Evolutionary conservation across 2,888 invertebrate genomes (phyloP).

Genomic region (Amaurobius ferox): DNA sequence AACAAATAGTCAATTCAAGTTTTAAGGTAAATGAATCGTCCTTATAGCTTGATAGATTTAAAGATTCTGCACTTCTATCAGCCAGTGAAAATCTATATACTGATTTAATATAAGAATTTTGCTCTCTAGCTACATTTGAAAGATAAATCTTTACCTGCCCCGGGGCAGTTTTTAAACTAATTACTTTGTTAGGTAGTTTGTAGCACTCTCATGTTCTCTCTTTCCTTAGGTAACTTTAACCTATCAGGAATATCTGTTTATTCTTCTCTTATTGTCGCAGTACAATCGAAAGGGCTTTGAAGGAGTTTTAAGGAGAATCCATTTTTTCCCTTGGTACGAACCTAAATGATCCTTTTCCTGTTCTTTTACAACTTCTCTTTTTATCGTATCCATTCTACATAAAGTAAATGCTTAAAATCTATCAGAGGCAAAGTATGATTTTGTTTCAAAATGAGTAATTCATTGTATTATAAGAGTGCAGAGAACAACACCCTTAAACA

Average conservation of each 20-base stretch:
- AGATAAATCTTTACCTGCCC: conserved; percentile 60
- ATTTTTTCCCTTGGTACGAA: neutral
- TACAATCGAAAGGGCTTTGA: conserved; percentile 13
- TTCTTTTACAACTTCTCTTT: neutral
- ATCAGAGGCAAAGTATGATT: neutral
- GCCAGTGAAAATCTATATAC: conserved; percentile 39
- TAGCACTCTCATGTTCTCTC: conserved; percentile 60
- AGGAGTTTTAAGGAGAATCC: neutral
- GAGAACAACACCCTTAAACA: conserved; percentile 4
- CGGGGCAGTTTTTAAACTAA: conserved; percentile 51
- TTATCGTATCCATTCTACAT: neutral
- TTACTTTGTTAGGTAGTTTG: conserved; percentile 64
- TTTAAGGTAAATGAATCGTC: conserved; percentile 33
- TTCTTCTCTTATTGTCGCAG: conserved; percentile 30
- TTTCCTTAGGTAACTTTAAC: conserved; percentile 51
- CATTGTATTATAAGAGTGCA: neutral
- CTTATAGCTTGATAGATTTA: conserved; percentile 68
- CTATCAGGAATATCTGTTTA: conserved; percentile 49
- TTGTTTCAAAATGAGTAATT: neutral
- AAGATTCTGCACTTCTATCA: conserved; percentile 60
- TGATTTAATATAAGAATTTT: conserved; percentile 58
- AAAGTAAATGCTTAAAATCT: neutral
- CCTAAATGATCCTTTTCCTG: neutral
- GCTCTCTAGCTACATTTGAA: conserved; percentile 49
- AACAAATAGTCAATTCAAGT: conserved; percentile 41